These are phyloP conservation scores for Acromyrmex heyeri DNA, from an alignment of 1,140 invertebrate species.

Conservation along the genomic window DNA sequence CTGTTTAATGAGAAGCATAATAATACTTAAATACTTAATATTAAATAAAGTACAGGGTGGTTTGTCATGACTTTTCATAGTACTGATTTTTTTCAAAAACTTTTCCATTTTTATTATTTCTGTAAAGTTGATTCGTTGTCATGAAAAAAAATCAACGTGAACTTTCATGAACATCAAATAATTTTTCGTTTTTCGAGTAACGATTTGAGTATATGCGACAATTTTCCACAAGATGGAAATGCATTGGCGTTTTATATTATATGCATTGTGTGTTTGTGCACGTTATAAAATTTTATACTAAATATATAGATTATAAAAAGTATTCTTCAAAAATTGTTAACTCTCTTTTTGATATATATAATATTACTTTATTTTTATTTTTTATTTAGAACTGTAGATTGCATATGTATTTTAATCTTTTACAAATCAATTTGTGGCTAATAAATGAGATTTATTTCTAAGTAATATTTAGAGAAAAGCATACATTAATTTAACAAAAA, in stretches of 20 bases:
- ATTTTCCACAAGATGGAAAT: not conserved
- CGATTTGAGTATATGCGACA: not conserved
- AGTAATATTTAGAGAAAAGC: not conserved
- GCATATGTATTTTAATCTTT: not conserved
- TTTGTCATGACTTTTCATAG: conserved; percentile 42
- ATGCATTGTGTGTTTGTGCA: not conserved
- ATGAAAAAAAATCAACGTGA: not conserved
- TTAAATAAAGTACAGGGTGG: not conserved
- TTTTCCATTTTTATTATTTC: conserved; percentile 53
- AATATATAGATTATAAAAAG: not conserved
- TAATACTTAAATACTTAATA: not conserved
- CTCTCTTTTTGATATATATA: not conserved
- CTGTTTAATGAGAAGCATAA: not conserved
- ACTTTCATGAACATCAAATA: not conserved
- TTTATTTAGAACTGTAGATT: not conserved
- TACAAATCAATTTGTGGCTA: not conserved
- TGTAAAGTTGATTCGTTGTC: not conserved
- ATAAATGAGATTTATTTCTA: not conserved
- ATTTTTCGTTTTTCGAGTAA: conserved; percentile 1
- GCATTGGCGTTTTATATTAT: not conserved
- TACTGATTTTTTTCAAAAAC: conserved; percentile 44
- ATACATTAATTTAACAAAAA: not conserved
- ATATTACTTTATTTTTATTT: not conserved
- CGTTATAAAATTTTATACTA: not conserved
- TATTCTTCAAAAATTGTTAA: not conserved